Evolutionary conservation across 2,113 vertebrate species (phyloP).

Genomic region (Globicephala melas): DNA sequence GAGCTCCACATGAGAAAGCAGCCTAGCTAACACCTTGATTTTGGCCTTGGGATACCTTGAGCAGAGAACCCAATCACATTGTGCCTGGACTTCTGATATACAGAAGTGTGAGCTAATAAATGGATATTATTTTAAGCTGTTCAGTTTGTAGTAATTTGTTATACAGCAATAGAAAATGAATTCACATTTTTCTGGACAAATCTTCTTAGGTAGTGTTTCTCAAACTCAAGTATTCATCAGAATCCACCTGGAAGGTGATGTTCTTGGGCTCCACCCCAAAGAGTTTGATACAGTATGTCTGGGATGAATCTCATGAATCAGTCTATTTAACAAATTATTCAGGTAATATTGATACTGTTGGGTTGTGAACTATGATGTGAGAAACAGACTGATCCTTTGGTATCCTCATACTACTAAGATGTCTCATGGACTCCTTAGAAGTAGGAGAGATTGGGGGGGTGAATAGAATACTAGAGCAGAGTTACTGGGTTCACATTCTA

Average conservation of each 20-base stretch:
- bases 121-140: not conserved
- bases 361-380: not conserved
- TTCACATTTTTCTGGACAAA: not conserved
- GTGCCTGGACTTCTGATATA: not conserved
- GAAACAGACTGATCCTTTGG: not conserved
- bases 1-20: not conserved
- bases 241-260: not conserved
- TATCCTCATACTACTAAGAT: not conserved
- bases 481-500: not conserved
- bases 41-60: not conserved
- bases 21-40: not conserved
- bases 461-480: not conserved
- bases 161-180: not conserved
- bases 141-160: not conserved
- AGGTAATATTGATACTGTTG: not conserved
- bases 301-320: not conserved
- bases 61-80: not conserved
- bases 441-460: not conserved
- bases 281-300: not conserved
- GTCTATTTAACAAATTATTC: not conserved
- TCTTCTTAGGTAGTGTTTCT: not conserved
- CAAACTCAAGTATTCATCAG: not conserved
- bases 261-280: not conserved
- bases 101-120: not conserved
- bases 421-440: not conserved